These are phyloP conservation scores for Lepidurus packardi DNA, from an alignment of 1,140 invertebrate genomes.

Conservation along the genomic window DNA sequence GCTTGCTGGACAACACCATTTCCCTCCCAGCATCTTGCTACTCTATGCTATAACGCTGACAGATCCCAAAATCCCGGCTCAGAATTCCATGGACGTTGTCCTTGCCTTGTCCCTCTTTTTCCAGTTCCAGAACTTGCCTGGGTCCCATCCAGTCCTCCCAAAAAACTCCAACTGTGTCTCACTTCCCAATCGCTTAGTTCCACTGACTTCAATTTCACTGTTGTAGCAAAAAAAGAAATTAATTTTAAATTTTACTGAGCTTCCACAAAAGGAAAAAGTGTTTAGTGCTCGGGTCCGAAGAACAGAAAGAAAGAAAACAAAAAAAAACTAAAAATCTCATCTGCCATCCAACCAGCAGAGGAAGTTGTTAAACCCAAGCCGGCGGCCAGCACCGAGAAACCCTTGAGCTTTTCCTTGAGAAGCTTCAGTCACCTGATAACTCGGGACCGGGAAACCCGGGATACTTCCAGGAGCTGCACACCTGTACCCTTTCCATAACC, in stretches of 20 bases:
- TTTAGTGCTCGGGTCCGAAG: background rate
- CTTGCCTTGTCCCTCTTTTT: background rate
- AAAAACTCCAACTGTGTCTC: background rate
- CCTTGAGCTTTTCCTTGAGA: constrained; percentile 18
- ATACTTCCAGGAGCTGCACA: background rate
- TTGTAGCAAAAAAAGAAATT: too few relatives aligned
- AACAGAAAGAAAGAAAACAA: background rate
- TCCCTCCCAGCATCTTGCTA: background rate
- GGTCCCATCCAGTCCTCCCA: background rate
- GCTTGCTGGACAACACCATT: background rate
- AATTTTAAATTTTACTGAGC: too few relatives aligned
- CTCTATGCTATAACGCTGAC: background rate
- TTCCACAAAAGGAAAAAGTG: too few relatives aligned
- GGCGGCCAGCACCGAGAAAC: background rate
- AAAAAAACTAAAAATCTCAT: background rate
- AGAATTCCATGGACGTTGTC: constrained; percentile 15
- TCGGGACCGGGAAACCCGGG: constrained; percentile 12
- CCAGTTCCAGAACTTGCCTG: constrained; percentile 1
- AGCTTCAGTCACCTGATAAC: constrained; percentile 18
- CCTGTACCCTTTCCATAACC: background rate
- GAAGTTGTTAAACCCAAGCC: constrained; percentile 18
- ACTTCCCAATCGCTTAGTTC: background rate
- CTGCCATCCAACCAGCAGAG: background rate
- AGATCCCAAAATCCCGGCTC: background rate
- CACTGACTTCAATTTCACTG: background rate